phyloP scores from a whole-genome alignment of 2,888 invertebrate genomes.

The Machimus atricapillus region DNA sequence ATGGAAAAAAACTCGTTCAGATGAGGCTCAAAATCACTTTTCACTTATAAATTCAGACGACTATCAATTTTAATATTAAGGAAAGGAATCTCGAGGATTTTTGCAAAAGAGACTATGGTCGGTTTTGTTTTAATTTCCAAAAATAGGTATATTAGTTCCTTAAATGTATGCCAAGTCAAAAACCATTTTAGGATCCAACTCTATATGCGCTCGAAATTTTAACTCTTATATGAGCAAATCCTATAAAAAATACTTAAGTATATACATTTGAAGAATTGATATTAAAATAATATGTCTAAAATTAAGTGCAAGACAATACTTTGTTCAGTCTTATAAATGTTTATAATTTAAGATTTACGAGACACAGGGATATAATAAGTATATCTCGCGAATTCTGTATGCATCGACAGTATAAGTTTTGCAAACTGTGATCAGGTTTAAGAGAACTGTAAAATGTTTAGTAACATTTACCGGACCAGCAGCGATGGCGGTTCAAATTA shows the following conservation, averaged over 20 bases:
- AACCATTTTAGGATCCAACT: too few species aligned
- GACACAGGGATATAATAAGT: not conserved
- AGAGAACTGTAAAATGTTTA: not conserved
- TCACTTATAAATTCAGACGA: too few species aligned
- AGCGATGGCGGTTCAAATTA: not conserved
- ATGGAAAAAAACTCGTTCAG: too few species aligned
- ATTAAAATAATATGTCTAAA: not conserved
- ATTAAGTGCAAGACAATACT: not conserved
- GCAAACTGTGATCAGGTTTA: conserved; percentile 27
- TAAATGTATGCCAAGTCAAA: too few species aligned
- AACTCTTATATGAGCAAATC: not conserved
- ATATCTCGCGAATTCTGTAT: not conserved
- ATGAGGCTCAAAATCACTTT: too few species aligned
- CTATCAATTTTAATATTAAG: too few species aligned
- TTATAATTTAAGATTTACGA: not conserved
- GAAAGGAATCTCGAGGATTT: too few species aligned
- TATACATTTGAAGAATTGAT: not conserved
- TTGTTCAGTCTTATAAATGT: not conserved
- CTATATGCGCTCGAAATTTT: not conserved
- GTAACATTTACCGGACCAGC: not conserved
- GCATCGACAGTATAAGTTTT: conserved; percentile 1
- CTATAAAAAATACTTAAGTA: not conserved
- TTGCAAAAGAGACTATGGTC: too few species aligned
- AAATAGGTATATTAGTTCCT: too few species aligned
- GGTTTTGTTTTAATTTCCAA: too few species aligned